Evolutionary conservation across 2,888 invertebrate genomes (phyloP), one percentile per base, ranked within the genome.

Genomic region (Archaeoteleia sp.): DNA sequence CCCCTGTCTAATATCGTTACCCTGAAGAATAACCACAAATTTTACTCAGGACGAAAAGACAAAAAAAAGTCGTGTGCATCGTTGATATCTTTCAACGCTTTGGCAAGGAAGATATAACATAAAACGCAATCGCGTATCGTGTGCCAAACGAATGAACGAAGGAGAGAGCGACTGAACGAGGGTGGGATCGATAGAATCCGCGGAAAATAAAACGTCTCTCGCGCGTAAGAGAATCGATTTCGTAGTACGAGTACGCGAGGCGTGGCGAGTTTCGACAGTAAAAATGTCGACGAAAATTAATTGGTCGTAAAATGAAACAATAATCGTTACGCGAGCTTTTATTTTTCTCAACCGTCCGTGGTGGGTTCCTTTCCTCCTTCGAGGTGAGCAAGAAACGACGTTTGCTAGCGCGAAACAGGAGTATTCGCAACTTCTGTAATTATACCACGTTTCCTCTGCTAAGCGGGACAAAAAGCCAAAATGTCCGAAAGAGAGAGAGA

Each of bases 231-330:
- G 55, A 71, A 73, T 73, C 73, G 71, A 73, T 73, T 63, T 61
- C 51, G 58, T 34, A 58, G 67, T 60, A 51, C 67, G 65, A 46
- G 58, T 39, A 46, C 63, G 67, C 42, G 53, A 60, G 49, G 43
- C 48, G 68, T 48, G 60, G 60, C 61, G 60, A 66, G 46, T 65
- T 60, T 57, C 37, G 32, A 54, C 61, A 63, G 54, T 77, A 74
- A 78, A 78, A 78, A 74, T 68, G 77, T 77, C 74, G 73, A 70
- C 67, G 74, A 65, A 74, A 79, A 80, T 78, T 77, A 78, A 80
- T 80, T 73, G 77, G 57, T 68, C 76, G 73, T 74, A 73, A 77
- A 65, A 43, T 53, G 74, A 73, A 76, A 76, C 77, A 78, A 79
- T 80, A 76, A 78, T 76, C 74, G 75, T 73, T 70, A 60, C 40